Conservation (phyloP, 2,888 invertebrate genomes). For the Ormyrus nitidulus region DNA sequence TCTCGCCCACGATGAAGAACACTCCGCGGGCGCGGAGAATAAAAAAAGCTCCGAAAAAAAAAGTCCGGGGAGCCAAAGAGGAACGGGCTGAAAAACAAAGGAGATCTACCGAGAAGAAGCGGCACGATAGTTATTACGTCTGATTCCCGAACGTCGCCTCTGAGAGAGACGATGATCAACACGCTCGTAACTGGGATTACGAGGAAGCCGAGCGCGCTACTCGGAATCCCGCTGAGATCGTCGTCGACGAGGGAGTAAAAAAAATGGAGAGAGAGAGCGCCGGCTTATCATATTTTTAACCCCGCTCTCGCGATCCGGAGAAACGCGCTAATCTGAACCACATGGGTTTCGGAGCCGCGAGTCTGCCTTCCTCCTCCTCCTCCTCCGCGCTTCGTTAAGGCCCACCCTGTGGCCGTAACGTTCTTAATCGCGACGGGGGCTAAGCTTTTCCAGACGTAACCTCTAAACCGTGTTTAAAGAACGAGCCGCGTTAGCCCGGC, state of each 20-base stretch:
- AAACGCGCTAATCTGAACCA: slow-evolving; percentile 23
- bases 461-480: not conserved
- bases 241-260: not conserved
- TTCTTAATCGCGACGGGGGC: no score
- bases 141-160: not conserved
- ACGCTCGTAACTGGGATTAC: slow-evolving; percentile 12
- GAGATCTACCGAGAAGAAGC: no score
- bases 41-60: no score
- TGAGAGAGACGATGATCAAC: not conserved
- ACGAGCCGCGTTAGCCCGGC: not conserved
- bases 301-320: not conserved
- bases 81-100: not conserved
- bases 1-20: no score
- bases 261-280: not conserved
- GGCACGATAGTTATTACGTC: slow-evolving; percentile 20
- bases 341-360: not conserved
- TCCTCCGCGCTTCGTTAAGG: not conserved
- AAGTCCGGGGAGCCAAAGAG: not conserved
- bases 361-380: not conserved
- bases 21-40: no score
- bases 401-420: not conserved
- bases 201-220: not conserved
- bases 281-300: slow-evolving; percentile 29
- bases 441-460: slow-evolving; percentile 25
- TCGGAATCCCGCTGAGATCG: not conserved